These are phyloP conservation scores for Porites evermanni DNA, from an alignment of 92 coral and sea anemone genomes.

Conservation along the genomic window DNA sequence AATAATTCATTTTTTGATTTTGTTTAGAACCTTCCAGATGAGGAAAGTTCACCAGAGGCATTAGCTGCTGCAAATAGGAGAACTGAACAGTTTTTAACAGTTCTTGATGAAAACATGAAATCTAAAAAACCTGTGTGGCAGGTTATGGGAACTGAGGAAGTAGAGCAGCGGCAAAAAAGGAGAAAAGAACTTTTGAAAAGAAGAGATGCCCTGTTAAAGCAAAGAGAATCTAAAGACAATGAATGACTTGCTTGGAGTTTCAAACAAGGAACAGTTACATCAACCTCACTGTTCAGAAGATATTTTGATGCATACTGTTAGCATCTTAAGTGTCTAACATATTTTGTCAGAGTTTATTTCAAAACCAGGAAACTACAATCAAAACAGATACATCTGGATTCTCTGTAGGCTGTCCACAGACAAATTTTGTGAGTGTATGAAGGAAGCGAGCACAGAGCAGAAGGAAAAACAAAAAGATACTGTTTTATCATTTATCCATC, in stretches of 20 bases:
- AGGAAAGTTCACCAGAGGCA: conserved; percentile 42
- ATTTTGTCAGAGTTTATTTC: not conserved
- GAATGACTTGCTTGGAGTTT: not conserved
- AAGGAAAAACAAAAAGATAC: no score
- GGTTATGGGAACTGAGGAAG: conserved; percentile 41
- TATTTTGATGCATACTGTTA: not conserved
- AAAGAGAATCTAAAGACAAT: not conserved
- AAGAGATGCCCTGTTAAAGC: conserved; percentile 8
- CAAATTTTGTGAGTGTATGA: no score
- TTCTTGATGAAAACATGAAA: conserved; percentile 48
- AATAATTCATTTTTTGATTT: no score
- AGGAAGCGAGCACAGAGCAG: no score
- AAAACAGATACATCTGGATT: no score
- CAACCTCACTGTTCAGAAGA: not conserved
- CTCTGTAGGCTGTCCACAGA: no score
- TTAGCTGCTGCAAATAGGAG: conserved; percentile 32
- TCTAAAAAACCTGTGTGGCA: conserved; percentile 47
- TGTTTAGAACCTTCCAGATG: conserved; percentile 37
- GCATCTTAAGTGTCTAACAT: not conserved
- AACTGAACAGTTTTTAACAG: conserved; percentile 40
- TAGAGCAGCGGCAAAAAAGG: conserved; percentile 16
- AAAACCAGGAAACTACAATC: not conserved
- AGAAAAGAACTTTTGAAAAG: conserved; percentile 12
- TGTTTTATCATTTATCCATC: no score
- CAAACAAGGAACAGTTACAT: not conserved